A percentile compares a stretch with the other conserved stretches of the same genome.
phyloP scores from a whole-genome alignment of 2,113 vertebrate species.

The Pseudopipra pipra region DNA sequence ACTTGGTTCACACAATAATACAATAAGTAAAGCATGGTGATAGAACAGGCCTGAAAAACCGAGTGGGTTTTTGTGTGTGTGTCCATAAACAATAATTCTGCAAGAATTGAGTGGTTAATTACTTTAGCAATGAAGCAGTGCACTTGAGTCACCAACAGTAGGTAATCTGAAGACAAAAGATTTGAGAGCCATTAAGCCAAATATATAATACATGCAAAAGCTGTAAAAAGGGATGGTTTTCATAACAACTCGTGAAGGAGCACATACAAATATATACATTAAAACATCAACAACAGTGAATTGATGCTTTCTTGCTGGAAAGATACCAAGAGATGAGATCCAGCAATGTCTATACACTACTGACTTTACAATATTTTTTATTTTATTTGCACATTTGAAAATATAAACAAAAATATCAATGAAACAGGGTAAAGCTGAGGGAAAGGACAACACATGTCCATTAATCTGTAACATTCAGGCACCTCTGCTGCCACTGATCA shows the following conservation, averaged over 20 bases:
- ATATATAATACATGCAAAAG: background rate
- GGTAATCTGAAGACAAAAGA: background rate
- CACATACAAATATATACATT: background rate
- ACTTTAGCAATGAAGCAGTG: background rate
- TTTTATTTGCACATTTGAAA: constrained; percentile 40
- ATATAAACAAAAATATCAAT: background rate
- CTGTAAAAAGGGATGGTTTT: background rate
- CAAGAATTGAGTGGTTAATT: background rate
- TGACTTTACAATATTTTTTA: background rate
- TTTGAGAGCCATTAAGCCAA: background rate
- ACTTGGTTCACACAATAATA: background rate
- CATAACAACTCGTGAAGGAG: background rate
- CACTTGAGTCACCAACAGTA: background rate
- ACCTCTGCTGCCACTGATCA: background rate
- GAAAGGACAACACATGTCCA: background rate
- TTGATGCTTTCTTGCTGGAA: background rate
- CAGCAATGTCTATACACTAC: background rate
- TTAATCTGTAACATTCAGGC: background rate
- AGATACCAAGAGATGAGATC: background rate
- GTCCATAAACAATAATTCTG: background rate
- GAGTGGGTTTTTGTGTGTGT: accelerated
- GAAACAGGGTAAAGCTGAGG: background rate
- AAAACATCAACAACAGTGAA: background rate
- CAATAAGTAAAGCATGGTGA: background rate
- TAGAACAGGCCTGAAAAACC: background rate